phyloP scores from a whole-genome alignment of 2,888 invertebrate genomes.

The Girardia tigrina region DNA sequence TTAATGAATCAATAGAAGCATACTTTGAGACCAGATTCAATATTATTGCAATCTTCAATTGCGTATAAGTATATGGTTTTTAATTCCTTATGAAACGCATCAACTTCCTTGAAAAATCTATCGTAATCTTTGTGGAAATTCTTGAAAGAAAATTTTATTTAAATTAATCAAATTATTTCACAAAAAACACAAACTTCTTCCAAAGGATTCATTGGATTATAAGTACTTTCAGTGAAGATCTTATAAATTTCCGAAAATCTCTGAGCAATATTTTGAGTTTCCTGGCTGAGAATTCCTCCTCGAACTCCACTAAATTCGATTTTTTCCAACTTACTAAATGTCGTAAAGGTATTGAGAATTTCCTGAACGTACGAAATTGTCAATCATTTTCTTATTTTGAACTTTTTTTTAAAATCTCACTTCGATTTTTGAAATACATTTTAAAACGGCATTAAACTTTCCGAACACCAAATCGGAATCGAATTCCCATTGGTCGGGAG shows the following conservation, averaged over 20 bases:
- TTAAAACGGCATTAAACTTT: slow-evolving; percentile 47
- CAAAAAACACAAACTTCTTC: slow-evolving; percentile 26
- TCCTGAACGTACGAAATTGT: slow-evolving; percentile 19
- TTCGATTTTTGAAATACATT: slow-evolving; percentile 45
- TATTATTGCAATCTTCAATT: slow-evolving; percentile 33
- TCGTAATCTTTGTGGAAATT: slow-evolving; percentile 10
- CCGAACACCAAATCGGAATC: slow-evolving; percentile 49
- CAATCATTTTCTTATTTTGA: background rate
- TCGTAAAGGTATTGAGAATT: slow-evolving; percentile 27
- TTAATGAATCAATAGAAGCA: no score
- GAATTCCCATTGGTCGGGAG: slow-evolving; percentile 49
- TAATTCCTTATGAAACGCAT: slow-evolving; percentile 31
- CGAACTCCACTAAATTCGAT: slow-evolving; percentile 36
- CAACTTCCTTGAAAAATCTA: background rate
- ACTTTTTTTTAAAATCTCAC: slow-evolving; percentile 39
- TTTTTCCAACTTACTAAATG: slow-evolving; percentile 35
- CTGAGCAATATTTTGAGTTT: slow-evolving; percentile 30
- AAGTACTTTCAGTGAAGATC: slow-evolving; percentile 28
- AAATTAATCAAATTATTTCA: no score
- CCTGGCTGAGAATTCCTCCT: slow-evolving; percentile 32
- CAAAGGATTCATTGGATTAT: slow-evolving; percentile 34
- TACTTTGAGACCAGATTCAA: slow-evolving; percentile 20
- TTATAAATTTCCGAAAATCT: slow-evolving; percentile 34
- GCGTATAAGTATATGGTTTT: slow-evolving; percentile 31
- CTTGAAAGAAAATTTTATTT: background rate